Evolutionary conservation across 2,113 vertebrate genomes (phyloP), one percentile per base, ranked within the genome.

Genomic region (Bothrops jararaca): DNA sequence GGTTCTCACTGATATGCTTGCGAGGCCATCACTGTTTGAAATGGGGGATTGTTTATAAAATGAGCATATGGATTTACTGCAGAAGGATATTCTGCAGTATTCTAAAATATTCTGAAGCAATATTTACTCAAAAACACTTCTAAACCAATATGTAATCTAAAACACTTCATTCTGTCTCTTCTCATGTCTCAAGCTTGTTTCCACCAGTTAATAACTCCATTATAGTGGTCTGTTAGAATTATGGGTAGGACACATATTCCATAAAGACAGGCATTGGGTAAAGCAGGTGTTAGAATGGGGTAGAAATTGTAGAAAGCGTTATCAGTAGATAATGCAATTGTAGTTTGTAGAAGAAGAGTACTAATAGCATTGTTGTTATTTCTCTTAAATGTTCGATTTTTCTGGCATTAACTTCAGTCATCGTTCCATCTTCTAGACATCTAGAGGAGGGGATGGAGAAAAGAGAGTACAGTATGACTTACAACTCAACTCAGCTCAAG

Each of bases 61-160:
- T 86, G 60, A 93, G 34, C 22, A 8, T 87, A 92, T 34, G 24
- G 34, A 89, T 88, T 90, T 45, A 74, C 92, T 91, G 91, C 64
- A 64, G 29, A 93, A 93, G 64, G 91, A 95, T 92, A 92, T 50
- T 48, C 92, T 45, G 88, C 91, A 50, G 48, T 50, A 50, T 50
- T 9, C 48, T 9, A 50, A 50, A 50, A 50, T 50, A 50, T 50
- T 93, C 5, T 86, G 92, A 92, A 89, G 86, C 50, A 52, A 57
- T 89, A 95, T 95, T 94, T 93, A 94, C 91, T 93, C 93, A 94
- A 93, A 93, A 3, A 4, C 45, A 85, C 53, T 95, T 93, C 5
- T 86, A 92, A 92, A 89, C 86, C 50, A 52, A 64, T 90, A 95
- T 95, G 94, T 93, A 94, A 91, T 92, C 93, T 94, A 93, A 93